Base-by-base conservation (phyloP, 2,113 vertebrate genomes). In the Microcebus murinus region DNA sequence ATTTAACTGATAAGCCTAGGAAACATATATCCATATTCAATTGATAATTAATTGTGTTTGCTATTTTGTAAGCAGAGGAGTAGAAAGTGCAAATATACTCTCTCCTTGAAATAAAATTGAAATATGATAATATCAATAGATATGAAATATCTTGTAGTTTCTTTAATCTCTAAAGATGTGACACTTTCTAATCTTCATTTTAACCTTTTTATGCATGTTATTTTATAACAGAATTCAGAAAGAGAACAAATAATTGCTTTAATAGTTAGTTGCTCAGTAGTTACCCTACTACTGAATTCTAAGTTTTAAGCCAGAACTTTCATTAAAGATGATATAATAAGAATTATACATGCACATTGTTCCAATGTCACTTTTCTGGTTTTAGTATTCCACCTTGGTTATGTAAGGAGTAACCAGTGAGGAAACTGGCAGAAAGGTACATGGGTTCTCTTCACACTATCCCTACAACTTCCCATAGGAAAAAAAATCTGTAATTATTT, bases 1-100 rank as follows among this genome's bases (percentile, higher is more conserved):
- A 50, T 70, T 39, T 52, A 74, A 18, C 42, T 45, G 39, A 8
- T 18, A 80, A 73, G 34, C 61, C 68, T 34, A 3, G 4, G 17
- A 57, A 3, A 36, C 12, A 31, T 23, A 13, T 6, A 14, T 5
- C 52, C 34, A 3, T 25, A n/a, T 63, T 55, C 25, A 65, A 50
- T 0, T 21, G 8, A 57, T 1, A 7, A 1, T 13, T 1, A 7
- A 1, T 13, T 1, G 4, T 25, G 27, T 36, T 39, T 29, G 14
- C 29, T 27, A 1, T 23, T 34, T 1, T 45, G 34, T 5, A 39
- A 57, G 59, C 1, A 15, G n/a, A 34, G 74, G 4, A 50, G 4
- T 8, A 39, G 57, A 34, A 8, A 13, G 5, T 14, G 20, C 11
- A 70, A 29, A 31, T 12, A 50, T 3, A 18, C 7, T 29, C 42